A percentile compares a stretch with the other conserved stretches of the same genome.
phyloP scores from a whole-genome alignment of 2,888 invertebrate genomes.

The Meloe dianella region DNA sequence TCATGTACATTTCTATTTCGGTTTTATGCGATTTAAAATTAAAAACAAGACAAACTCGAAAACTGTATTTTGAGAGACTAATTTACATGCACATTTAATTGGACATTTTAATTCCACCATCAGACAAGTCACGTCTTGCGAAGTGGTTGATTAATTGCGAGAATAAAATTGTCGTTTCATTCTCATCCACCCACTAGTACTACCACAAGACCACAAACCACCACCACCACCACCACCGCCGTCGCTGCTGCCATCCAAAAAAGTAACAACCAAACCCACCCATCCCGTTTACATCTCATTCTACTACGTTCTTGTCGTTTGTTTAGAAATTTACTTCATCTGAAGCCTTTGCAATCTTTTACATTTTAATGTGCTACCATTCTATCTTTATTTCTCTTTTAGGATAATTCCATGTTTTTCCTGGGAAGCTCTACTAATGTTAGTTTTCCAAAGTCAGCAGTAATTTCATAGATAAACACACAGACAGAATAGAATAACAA shows the following conservation, averaged over 20 bases:
- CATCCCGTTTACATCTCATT: no score
- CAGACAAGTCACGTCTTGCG: conserved; percentile 44
- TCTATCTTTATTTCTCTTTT: neutral
- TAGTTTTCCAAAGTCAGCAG: neutral
- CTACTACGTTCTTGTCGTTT: conserved; percentile 10
- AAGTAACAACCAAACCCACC: neutral
- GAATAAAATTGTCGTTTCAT: conserved; percentile 30
- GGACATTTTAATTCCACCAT: conserved; percentile 47
- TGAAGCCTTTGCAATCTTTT: conserved; percentile 9
- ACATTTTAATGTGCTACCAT: conserved; percentile 5
- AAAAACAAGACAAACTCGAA: conserved; percentile 43
- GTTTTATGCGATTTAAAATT: conserved; percentile 40
- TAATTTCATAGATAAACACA: neutral
- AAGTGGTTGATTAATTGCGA: conserved; percentile 33
- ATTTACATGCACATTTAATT: conserved; percentile 50
- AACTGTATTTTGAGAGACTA: conserved; percentile 47
- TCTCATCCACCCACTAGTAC: neutral
- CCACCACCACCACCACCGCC: neutral
- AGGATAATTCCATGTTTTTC: neutral
- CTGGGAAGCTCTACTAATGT: neutral
- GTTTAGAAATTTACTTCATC: conserved; percentile 6
- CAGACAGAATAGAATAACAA: neutral
- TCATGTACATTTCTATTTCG: conserved; percentile 16
- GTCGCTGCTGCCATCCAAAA: no score
- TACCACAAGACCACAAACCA: neutral